A percentile compares a stretch with the other conserved stretches of the same genome.
These are phyloP conservation scores for Cheumatopsyche charites DNA, from an alignment of 1,140 invertebrate species.

Conservation along the genomic window DNA sequence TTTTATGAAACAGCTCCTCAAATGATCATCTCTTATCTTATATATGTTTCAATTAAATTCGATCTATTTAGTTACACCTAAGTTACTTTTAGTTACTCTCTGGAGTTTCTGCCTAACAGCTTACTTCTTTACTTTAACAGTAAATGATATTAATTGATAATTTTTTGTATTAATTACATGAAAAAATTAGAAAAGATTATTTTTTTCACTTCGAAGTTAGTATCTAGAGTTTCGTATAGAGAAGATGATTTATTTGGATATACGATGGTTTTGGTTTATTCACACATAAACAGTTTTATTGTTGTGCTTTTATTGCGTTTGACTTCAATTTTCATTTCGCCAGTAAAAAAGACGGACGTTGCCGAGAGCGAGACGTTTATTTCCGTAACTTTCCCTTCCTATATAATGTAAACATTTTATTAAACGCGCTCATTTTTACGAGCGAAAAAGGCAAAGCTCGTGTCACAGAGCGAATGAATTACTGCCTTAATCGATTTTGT, in stretches of 20 bases:
- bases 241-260: conserved; percentile 10
- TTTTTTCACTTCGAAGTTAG: no score
- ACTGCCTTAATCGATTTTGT: conserved; percentile 11
- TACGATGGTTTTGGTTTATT: background rate
- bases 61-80: no score
- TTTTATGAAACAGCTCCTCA: no score
- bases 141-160: no score
- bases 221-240: no score
- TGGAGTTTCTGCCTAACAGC: no score
- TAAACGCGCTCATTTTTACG: conserved; percentile 18
- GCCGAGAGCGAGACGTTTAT: conserved; percentile 11
- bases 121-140: no score
- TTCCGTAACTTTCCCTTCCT: background rate
- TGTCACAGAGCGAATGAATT: background rate
- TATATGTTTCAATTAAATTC: no score
- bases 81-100: no score
- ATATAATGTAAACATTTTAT: conserved; percentile 24
- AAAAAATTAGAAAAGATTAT: no score
- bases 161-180: no score
- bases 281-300: conserved; percentile 20
- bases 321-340: conserved; percentile 24
- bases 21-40: no score
- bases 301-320: conserved; percentile 14
- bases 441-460: conserved; percentile 17
- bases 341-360: background rate